Base-by-base conservation (phyloP, 2,797 vertebrate genomes). In the Euthynnus affinis region DNA sequence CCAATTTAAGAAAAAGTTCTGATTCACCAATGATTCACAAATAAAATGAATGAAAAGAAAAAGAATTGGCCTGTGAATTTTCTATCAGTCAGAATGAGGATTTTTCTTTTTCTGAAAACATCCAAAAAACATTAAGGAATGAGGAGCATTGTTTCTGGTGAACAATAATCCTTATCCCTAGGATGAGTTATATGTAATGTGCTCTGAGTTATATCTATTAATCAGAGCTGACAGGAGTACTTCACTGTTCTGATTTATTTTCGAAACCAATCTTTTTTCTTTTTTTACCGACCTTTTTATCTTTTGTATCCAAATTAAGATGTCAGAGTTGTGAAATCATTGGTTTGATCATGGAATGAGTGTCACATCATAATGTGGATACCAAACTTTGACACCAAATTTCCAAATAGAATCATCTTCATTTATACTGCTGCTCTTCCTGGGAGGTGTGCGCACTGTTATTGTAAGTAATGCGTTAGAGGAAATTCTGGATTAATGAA, bases 401-500 rank as follows among this genome's bases (percentile, higher is more conserved):
- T 37, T 76, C 62, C 65, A 81, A 81, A 83, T 58, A 83, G 1
- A 9, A 74, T 56, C 66, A 58, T 59, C 42, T 69, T 80, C 76
- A 76, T 75, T 74, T 53, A 74, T 61, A 64, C 62, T 34, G 6
- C 9, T 6, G 23, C 32, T 68, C 81, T 68, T 86, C 80, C 85
- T 86, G 70, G 72, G 78, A 76, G 70, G 63, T 58, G 81, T 48
- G 67, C 20, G 40, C 32, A 74, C 82, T 92, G 92, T 94, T 91
- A 93, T 91, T 91, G 87, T 88, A 87, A 88, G 78, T 88, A 80
- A 90, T 94, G 89, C 92, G 94, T 94, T 94, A 91, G 90, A 80
- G 92, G 89, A 93, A 92, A 93, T 88, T 91, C 84, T 44, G 89
- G 92, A 94, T 93, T 93, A 93, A 93, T 90, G 88, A 83, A 89